A percentile compares a stretch with the other conserved stretches of the same genome.
Conservation (phyloP, 1,140 invertebrate species). For the Macrotrachela quadricornifera region DNA sequence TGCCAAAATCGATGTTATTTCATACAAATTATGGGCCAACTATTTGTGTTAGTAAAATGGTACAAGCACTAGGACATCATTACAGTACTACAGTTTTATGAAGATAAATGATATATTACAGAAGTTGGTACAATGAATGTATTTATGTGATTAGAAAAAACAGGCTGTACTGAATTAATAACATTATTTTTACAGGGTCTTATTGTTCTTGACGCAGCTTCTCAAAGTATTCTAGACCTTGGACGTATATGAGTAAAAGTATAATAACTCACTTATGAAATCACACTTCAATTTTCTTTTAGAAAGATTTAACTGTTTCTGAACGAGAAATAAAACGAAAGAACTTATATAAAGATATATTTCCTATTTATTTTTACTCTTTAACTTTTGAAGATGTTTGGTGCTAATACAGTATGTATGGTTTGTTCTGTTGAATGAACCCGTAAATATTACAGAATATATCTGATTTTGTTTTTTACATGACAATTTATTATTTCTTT, state of each 20-base stretch:
- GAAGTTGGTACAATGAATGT: conserved; percentile 99
- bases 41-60: conserved; percentile 41
- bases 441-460: too few relatives aligned
- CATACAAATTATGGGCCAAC: conserved; percentile 40
- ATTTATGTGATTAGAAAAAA: conserved; percentile 60
- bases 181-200: conserved; percentile 74
- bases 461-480: too few relatives aligned
- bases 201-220: conserved; percentile 64
- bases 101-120: conserved; percentile 72
- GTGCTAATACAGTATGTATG: conserved; percentile 72
- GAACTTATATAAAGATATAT: background rate
- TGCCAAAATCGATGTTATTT: conserved; percentile 10
- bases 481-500: too few relatives aligned
- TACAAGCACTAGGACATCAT: conserved; percentile 55
- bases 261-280: background rate
- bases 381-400: conserved; percentile 75
- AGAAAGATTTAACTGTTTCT: conserved; percentile 55
- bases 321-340: conserved; percentile 49
- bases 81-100: conserved; percentile 93
- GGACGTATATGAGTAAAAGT: conserved; percentile 46
- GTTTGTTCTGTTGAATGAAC: conserved; percentile 73
- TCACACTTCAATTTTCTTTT: conserved; percentile 12
- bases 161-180: conserved; percentile 76
- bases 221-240: conserved; percentile 62
- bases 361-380: conserved; percentile 5